Percentiles rank a stretch among this genome's conserved stretches.
These are phyloP conservation scores for Helogale parvula DNA, from an alignment of 2,113 vertebrate species.

Conservation along the genomic window DNA sequence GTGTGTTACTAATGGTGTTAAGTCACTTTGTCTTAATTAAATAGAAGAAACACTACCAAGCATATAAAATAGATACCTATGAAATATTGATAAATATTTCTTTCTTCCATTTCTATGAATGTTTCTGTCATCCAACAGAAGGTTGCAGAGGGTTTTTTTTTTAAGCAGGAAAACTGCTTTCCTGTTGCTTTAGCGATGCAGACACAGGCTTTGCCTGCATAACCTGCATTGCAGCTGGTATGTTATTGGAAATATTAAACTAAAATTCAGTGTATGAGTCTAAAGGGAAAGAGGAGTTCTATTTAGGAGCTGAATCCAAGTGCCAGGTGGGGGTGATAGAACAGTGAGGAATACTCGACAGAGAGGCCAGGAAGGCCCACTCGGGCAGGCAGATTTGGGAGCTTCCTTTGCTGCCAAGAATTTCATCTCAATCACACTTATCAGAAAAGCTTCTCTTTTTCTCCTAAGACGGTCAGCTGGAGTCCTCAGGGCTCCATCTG, in stretches of 20 bases:
- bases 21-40: background rate
- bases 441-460: background rate
- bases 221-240: background rate
- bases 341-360: background rate
- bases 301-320: background rate
- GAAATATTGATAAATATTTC: background rate
- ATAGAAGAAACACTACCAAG: background rate
- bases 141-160: background rate
- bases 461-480: background rate
- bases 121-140: background rate
- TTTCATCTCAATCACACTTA: background rate
- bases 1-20: background rate
- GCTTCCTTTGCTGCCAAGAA: conserved; percentile 18
- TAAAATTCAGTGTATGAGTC: background rate
- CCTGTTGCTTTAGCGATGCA: background rate
- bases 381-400: background rate
- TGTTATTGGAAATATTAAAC: background rate
- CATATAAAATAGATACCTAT: background rate
- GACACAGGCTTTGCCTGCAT: background rate
- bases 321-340: background rate
- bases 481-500: background rate
- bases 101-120: conserved; percentile 31
- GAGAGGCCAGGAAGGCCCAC: background rate
- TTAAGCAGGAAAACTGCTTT: background rate
- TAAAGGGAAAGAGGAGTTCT: background rate